Base-by-base conservation (phyloP, 2,797 vertebrate species). In the Sebastes goodei region DNA sequence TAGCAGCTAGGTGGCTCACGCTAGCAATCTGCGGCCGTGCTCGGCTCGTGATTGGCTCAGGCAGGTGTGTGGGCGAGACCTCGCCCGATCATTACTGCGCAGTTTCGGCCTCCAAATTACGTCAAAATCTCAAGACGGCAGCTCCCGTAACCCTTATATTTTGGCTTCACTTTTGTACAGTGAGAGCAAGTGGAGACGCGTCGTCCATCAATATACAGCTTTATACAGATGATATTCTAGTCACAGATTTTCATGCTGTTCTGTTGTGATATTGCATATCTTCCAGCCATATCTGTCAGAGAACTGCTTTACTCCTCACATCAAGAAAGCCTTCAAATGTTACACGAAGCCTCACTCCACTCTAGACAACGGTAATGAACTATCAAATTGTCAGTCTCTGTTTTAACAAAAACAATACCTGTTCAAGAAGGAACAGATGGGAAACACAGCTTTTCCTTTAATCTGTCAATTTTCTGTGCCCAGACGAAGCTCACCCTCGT, bases 351-450 rank as follows among this genome's bases (percentile, higher is more conserved):
- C 69, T 27, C 86, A 6, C 32, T 29, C 11, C 62, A 82, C 60
- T 86, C 88, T 9, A 70, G 80, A 69, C 85, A 90, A 66, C 91
- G 96, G 97, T 97, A 96, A 87, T 68, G 4, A 57, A 15, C 7
- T 10, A 9, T 30, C 30, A 70, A 4, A 59, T 71, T 27, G 7
- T 67, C 49, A 55, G 8, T 38, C 30, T 61, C 5, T 21, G 9
- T 60, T 80, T 38, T 5, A 60, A 62, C 10, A 56, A 9, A 68
- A 68, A 77, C 5, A 49, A 10, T 32, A n/a, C 3, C 1, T 20
- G 3, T 74, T 1, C 33, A 78, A 25, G 23, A 17, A 7, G 15
- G 21, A 30, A 76, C 42, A 6, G 17, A 46, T 27, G 29, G 3
- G 7, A 62, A 53, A 10, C 20, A 6, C 68, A 38, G 17, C 4